phyloP scores from a whole-genome alignment of 2,113 vertebrate genomes.

The Pseudorhombus dupliciocellatus region DNA sequence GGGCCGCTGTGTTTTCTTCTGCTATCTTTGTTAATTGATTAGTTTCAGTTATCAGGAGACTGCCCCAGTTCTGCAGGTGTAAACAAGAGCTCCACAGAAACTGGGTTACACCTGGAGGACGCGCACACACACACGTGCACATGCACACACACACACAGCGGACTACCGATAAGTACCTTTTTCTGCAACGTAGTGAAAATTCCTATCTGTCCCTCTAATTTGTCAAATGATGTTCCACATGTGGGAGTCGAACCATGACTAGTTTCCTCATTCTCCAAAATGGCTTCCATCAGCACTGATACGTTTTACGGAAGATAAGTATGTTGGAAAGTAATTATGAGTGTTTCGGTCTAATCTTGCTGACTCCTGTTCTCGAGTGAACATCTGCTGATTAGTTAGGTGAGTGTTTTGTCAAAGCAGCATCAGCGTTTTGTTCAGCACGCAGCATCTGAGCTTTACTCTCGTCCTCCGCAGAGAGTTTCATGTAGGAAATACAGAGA shows the following conservation, averaged over 20 bases:
- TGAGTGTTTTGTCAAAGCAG: conserved; percentile 20
- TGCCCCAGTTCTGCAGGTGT: conserved; percentile 71
- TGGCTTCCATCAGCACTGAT: conserved; percentile 34
- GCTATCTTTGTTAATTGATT: conserved; percentile 71
- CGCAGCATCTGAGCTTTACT: conserved; percentile 25
- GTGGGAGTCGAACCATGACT: conserved; percentile 44
- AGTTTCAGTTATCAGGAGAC: conserved; percentile 68
- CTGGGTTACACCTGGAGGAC: conserved; percentile 76
- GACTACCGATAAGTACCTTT: conserved; percentile 54
- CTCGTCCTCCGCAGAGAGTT: conserved; percentile 41
- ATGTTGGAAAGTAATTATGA: conserved; percentile 42
- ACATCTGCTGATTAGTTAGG: conserved; percentile 21
- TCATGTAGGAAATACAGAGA: not conserved
- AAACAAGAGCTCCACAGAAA: conserved; percentile 70
- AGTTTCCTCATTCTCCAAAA: conserved; percentile 40
- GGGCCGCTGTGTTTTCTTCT: conserved; percentile 35
- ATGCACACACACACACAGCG: conserved; percentile 18
- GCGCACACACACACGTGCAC: conserved; percentile 22
- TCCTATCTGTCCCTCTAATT: conserved; percentile 49
- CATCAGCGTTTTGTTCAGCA: conserved; percentile 42
- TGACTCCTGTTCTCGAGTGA: conserved; percentile 16
- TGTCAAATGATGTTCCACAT: conserved; percentile 41
- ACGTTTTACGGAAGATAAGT: conserved; percentile 41
- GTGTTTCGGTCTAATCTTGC: conserved; percentile 44
- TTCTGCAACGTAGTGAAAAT: conserved; percentile 53